phyloP scores from a whole-genome alignment of 2,797 vertebrate species.

The Rhynchonycteris naso region DNA sequence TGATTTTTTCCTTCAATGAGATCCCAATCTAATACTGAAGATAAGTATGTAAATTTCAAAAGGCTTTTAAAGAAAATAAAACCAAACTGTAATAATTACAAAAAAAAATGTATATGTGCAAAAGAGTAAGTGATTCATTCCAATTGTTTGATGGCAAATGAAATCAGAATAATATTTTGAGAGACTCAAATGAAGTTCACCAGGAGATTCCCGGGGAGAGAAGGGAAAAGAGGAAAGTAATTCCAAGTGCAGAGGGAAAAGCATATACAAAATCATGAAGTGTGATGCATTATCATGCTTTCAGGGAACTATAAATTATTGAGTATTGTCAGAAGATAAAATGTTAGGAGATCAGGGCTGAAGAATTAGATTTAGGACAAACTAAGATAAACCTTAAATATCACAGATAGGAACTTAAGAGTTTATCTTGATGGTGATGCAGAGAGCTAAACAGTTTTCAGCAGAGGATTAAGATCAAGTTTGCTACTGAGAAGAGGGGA shows the following conservation, averaged over 20 bases:
- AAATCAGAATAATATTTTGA: neutral
- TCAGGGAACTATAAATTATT: neutral
- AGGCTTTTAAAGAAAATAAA: neutral
- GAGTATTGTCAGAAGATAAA: neutral
- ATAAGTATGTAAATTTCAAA: neutral
- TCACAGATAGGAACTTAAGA: neutral
- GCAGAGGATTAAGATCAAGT: neutral
- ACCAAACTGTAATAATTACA: neutral
- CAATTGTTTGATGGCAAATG: neutral
- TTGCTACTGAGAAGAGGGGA: neutral
- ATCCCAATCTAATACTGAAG: neutral
- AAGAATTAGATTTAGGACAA: neutral
- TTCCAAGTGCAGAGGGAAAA: neutral
- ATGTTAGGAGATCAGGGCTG: neutral
- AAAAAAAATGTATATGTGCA: neutral
- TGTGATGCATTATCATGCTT: neutral
- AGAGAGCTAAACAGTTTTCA: neutral
- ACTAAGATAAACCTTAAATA: neutral
- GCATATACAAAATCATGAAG: neutral
- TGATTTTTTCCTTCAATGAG: slow-evolving; percentile 15
- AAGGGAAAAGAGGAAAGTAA: neutral
- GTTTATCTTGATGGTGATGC: neutral
- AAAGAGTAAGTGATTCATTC: neutral
- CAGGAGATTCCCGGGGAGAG: neutral
- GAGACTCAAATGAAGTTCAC: neutral